Base-by-base conservation (phyloP, 2,888 invertebrate species). In the Morpho deidamia region DNA sequence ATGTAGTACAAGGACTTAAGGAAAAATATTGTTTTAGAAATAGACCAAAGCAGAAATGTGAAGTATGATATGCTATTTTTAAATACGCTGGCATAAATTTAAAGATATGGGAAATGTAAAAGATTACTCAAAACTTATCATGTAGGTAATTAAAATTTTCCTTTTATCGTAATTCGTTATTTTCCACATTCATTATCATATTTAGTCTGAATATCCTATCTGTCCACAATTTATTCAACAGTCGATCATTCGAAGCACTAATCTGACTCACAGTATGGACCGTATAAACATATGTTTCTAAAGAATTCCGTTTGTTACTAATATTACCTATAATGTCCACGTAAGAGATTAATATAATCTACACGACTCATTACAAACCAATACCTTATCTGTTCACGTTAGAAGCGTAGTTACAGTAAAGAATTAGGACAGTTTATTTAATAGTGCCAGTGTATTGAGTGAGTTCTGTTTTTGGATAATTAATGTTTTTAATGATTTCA, bases 251-350 rank as follows among this genome's bases (percentile, higher is more conserved):
- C 12, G 41, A 12, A 42, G 8, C 35, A 35, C 42, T 33, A 39
- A 11, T 9, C 9, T 49, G 42, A 49, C 42, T 49, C 42, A 49
- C 23, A n/a, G 41, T 44, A 48, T 38, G 38, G 39, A 39, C 38
- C 44, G 34, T 40, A 32, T 33, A 14, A 32, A 51, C 43, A 51
- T 47, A 10, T 44, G 33, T 7, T 12, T 44, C 43, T 38, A 9
- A 48, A 53, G 47, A 44, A 53, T 43, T 47, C 47, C 10, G 11
- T 10, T 41, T 48, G 41, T 12, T 34, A 34, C 12, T 34, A 34
- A 34, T 48, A 40, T 48, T 34, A 39, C 32, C 11, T 46, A 46
- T 46, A 7, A 12, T 39, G 39, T 46, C 11, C 38, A 46, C 38
- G 46, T 32, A 7, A 32, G 38, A n/a, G 23, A 23, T 37, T 11